A percentile compares a stretch with the other conserved stretches of the same genome.
phyloP scores from a whole-genome alignment of 2,113 vertebrate species.

The Calonectris borealis region DNA sequence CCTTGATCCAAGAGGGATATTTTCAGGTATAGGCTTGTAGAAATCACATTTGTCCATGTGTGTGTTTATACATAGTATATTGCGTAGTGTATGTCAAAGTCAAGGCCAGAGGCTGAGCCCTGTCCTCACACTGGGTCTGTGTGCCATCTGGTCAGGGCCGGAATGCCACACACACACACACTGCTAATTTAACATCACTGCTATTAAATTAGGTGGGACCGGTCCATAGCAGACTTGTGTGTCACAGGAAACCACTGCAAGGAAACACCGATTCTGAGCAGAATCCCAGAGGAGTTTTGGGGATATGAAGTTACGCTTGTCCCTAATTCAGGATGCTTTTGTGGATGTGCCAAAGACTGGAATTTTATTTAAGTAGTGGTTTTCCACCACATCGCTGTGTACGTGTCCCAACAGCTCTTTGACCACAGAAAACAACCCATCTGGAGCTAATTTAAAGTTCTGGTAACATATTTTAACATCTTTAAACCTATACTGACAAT shows the following conservation, averaged over 20 bases:
- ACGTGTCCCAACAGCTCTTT: background rate
- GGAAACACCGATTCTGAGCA: background rate
- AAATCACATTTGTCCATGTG: background rate
- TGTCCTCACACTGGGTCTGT: background rate
- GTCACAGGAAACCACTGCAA: background rate
- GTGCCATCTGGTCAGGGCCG: background rate
- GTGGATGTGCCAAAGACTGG: background rate
- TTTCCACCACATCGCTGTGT: background rate
- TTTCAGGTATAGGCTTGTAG: background rate
- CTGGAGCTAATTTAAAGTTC: background rate
- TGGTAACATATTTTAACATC: background rate
- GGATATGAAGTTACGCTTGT: background rate
- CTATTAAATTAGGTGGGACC: background rate
- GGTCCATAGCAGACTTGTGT: background rate
- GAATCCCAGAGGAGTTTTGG: background rate
- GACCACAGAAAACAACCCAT: background rate
- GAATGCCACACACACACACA: background rate
- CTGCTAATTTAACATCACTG: background rate
- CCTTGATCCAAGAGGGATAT: background rate
- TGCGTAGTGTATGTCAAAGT: accelerated
- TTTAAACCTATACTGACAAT: background rate
- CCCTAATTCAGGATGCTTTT: background rate
- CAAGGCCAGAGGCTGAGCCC: background rate
- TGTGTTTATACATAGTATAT: background rate
- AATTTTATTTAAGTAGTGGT: background rate